These are phyloP conservation scores for Temnothorax longispinosus DNA, from an alignment of 1,140 invertebrate genomes.

Conservation along the genomic window DNA sequence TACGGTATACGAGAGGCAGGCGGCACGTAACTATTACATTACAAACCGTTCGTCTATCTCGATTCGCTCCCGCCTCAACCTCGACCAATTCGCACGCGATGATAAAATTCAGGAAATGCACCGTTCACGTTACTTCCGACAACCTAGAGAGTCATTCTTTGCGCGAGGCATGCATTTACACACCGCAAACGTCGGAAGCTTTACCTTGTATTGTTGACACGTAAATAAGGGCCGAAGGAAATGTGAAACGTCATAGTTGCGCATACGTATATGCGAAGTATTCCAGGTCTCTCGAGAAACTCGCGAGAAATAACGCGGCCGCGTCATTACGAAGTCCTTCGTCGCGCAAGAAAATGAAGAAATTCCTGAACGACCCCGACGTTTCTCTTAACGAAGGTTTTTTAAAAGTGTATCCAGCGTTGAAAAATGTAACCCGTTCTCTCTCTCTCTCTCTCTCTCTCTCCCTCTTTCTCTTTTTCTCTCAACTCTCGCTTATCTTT, in stretches of 20 bases:
- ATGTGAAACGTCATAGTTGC: slow-evolving; percentile 32
- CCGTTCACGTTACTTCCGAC: slow-evolving; percentile 29
- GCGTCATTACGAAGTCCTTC: slow-evolving; percentile 24
- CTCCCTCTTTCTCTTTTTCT: neutral
- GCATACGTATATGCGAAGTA: neutral
- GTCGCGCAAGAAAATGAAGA: slow-evolving; percentile 26
- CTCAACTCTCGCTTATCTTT: slow-evolving; percentile 27
- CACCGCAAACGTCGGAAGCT: slow-evolving; percentile 21
- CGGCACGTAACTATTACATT: neutral
- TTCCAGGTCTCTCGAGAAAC: neutral
- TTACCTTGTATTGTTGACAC: slow-evolving; percentile 31
- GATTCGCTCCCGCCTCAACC: neutral
- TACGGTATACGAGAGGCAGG: neutral
- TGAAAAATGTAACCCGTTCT: slow-evolving; percentile 33
- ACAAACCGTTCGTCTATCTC: slow-evolving; percentile 6
- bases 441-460: neutral
- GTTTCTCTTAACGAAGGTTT: slow-evolving; percentile 48
- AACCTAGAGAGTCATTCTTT: neutral
- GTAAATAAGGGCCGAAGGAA: slow-evolving; percentile 26
- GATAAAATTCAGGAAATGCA: slow-evolving; percentile 40
- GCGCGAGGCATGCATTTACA: slow-evolving; percentile 18
- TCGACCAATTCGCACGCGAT: slow-evolving; percentile 33
- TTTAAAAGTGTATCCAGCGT: slow-evolving; percentile 27
- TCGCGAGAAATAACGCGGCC: slow-evolving; percentile 23
- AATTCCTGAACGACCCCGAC: slow-evolving; percentile 8